These are phyloP conservation scores for Opisthograptis luteolata DNA, from an alignment of 2,888 invertebrate species.

Conservation along the genomic window DNA sequence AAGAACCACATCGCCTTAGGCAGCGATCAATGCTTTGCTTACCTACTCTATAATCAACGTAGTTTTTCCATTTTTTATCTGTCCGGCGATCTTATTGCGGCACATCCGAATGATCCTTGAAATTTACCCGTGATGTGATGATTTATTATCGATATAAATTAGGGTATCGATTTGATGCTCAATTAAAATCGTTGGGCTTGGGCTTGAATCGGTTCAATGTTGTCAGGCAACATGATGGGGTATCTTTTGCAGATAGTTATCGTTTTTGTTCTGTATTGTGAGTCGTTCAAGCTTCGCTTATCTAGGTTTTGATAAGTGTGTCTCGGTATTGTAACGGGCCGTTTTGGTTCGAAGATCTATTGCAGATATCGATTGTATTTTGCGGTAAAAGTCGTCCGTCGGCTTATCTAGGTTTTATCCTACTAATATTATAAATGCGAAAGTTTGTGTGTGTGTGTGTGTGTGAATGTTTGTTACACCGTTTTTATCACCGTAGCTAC, in stretches of 20 bases:
- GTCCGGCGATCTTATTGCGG: conserved; percentile 59
- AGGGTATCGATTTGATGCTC: conserved; percentile 45
- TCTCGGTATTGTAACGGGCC: too few species aligned
- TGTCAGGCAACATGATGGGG: background rate
- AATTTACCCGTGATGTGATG: conserved; percentile 55
- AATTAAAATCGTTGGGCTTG: conserved; percentile 44
- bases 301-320: too few species aligned
- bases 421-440: too few species aligned
- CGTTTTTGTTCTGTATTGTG: too few species aligned
- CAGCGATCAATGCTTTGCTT: conserved; percentile 54
- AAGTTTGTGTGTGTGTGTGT: too few species aligned
- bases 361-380: too few species aligned
- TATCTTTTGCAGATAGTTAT: background rate
- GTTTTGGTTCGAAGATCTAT: too few species aligned
- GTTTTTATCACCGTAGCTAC: too few species aligned
- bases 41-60: conserved; percentile 38
- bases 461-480: too few species aligned
- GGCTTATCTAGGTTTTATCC: too few species aligned
- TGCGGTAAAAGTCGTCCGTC: too few species aligned
- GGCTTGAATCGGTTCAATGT: conserved; percentile 2
- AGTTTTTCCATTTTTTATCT: conserved; percentile 57
- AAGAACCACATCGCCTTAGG: conserved; percentile 47
- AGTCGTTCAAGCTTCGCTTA: too few species aligned
- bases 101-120: conserved; percentile 53
- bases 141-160: conserved; percentile 53